A percentile compares a stretch with the other conserved stretches of the same genome.
Evolutionary conservation across 2,113 vertebrate genomes (phyloP).

Genomic region (Platichthys flesus): DNA sequence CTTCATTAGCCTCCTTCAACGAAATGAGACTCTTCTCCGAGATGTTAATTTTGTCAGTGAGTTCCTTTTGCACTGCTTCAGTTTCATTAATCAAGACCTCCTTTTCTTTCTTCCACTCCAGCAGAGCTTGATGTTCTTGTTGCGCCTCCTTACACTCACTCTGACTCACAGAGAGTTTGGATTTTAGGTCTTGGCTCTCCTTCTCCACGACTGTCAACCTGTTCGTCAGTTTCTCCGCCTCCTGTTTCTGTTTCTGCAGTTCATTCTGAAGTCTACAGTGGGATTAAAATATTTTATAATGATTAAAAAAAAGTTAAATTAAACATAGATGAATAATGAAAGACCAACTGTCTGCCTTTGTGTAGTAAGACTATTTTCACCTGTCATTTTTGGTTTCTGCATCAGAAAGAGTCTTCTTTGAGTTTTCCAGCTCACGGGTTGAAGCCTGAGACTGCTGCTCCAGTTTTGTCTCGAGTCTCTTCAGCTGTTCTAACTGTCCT

Average conservation of each 20-base stretch:
- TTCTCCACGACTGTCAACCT: slow-evolving; percentile 78
- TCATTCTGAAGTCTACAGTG: slow-evolving; percentile 76
- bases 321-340: neutral
- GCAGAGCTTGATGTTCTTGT: slow-evolving; percentile 79
- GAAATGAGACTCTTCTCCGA: slow-evolving; percentile 81
- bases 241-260: slow-evolving; percentile 85
- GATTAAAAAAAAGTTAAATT: too few relatives aligned
- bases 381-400: slow-evolving; percentile 83
- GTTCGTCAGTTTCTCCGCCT: slow-evolving; percentile 81
- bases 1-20: slow-evolving; percentile 66
- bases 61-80: slow-evolving; percentile 81
- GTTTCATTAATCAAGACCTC: slow-evolving; percentile 79
- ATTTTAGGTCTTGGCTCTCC: slow-evolving; percentile 80
- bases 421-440: slow-evolving; percentile 76
- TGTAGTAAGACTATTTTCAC: slow-evolving; percentile 30
- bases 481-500: slow-evolving; percentile 82
- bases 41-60: slow-evolving; percentile 78
- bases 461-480: slow-evolving; percentile 83
- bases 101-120: slow-evolving; percentile 86
- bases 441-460: slow-evolving; percentile 80
- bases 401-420: slow-evolving; percentile 83
- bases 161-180: slow-evolving; percentile 74
- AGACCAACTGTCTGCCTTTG: neutral
- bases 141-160: slow-evolving; percentile 83
- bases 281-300: neutral